Base-by-base conservation (phyloP, 2,888 invertebrate species). In the Drosophila neotestacea region DNA sequence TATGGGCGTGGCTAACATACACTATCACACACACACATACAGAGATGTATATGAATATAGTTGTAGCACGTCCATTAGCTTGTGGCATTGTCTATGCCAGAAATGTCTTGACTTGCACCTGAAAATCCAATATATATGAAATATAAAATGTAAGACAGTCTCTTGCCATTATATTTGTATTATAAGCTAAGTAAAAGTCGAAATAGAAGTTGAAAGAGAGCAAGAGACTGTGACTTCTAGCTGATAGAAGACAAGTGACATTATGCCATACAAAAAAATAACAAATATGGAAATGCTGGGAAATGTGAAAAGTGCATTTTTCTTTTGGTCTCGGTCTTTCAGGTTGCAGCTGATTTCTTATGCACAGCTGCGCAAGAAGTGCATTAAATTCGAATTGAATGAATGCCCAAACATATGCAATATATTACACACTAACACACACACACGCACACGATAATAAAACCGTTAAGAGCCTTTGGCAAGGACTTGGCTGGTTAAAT, bases 321-420 rank as follows among this genome's bases (percentile, higher is more conserved):
- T 39, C 39, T 34, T 34, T 70, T 13, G 7, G 63, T 22, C 6
- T 22, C 22, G 30, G 16, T 38, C 3, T 13, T 4, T 66, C n/a
- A 9, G 28, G 41, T 48, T 73, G 70, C 55, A 64, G n/a, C 47
- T 79, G 72, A 82, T 85, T 83, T 77, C 79, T 79, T 77, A 85
- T 83, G 85, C 85, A 79, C 70, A 83, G 70, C 73, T 83, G 70
- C 72, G 64, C 65, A 68, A 56, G 69, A 52, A 73, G 68, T 87
- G 85, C 89, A 85, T 77, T 79, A 79, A 85, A 77, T 73, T 75
- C 71, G 48, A 70, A 72, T 67, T 63, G 39, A 79, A 68, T 70
- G 63, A 66, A 42, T 48, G 44, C 55, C 27, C 55, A 48, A 46
- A 64, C 36, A n/a, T 22, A 48, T 42, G 27, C 50, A 47, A 48